phyloP scores from a whole-genome alignment of 2,113 vertebrate genomes.

The Athene cunicularia region DNA sequence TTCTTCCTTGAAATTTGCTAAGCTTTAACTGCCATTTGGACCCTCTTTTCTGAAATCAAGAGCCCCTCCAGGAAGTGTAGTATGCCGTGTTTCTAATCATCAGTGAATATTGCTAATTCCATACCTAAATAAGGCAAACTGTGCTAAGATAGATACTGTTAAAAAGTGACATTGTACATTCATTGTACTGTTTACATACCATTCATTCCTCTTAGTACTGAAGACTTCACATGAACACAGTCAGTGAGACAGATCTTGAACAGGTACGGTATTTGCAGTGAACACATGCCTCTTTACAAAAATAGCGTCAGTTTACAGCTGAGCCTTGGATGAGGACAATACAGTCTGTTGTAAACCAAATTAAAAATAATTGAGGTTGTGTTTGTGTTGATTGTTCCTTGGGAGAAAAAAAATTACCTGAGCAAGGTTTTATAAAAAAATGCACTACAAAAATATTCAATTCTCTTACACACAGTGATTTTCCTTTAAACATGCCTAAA shows the following conservation, averaged over 20 bases:
- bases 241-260: background rate
- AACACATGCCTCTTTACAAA: background rate
- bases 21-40: background rate
- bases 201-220: constrained; percentile 25
- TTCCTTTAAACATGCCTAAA: background rate
- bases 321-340: background rate
- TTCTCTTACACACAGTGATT: background rate
- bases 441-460: background rate
- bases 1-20: background rate
- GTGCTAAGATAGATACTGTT: background rate
- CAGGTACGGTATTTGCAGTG: background rate
- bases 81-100: background rate
- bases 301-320: background rate
- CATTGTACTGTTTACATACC: constrained; percentile 49
- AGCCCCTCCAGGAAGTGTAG: background rate
- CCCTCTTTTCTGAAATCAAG: background rate
- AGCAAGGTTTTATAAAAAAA: background rate
- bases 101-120: background rate
- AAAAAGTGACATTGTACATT: constrained; percentile 32
- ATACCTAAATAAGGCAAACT: background rate
- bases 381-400: background rate
- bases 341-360: background rate
- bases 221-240: background rate
- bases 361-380: background rate
- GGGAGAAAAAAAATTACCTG: background rate